Evolutionary conservation across 1,140 invertebrate genomes (phyloP), one percentile per base, ranked within the genome.

Genomic region (Periplaneta americana): DNA sequence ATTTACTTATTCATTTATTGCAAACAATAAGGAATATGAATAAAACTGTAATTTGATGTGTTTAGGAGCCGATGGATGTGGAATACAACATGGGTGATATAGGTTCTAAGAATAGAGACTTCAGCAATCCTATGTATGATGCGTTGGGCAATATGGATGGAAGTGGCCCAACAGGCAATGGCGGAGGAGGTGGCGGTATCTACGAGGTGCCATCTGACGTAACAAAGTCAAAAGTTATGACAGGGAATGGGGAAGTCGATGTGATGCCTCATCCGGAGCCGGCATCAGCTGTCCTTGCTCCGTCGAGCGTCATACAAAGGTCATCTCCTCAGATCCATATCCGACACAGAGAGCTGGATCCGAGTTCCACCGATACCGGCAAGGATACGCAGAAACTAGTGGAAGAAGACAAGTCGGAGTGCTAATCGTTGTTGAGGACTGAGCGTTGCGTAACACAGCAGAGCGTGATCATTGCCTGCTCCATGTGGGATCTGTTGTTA

Each of bases 71-170:
- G 1, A 85, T 94, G 83, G 94, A 97, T 85, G 93, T 93, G 35
- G 94, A 95, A 66, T 96, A 96, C 87, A 94, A 92, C 84, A 88
- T 96, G 78, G 91, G 92, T 74, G 93, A 95, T 76, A 91, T 94
- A 36, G 91, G 91, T 83, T 89, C 89, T 82, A 96, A 96, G 87
- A 94, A 93, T 78, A 91, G 96, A 79, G 97, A 98, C 88, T 98
- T 98, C 89, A 95, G 94, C 85, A 98, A 98, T 90, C 97, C 97
- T 15, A 98, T 99, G 96, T 99, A 98, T 87, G 97, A 98, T 85
- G 96, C 92, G 1, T 93, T 95, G 15, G 92, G 91, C 82, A 89
- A 90, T 82, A 57, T 74, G 31, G 88, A 75, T 34, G 83, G 77
- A 13, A 91, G 92, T 83, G 86, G 89, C 18, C 90, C 89, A 34